Evolutionary conservation across 2,888 invertebrate genomes (phyloP).

Genomic region (Rhimphoctona megacephalus): DNA sequence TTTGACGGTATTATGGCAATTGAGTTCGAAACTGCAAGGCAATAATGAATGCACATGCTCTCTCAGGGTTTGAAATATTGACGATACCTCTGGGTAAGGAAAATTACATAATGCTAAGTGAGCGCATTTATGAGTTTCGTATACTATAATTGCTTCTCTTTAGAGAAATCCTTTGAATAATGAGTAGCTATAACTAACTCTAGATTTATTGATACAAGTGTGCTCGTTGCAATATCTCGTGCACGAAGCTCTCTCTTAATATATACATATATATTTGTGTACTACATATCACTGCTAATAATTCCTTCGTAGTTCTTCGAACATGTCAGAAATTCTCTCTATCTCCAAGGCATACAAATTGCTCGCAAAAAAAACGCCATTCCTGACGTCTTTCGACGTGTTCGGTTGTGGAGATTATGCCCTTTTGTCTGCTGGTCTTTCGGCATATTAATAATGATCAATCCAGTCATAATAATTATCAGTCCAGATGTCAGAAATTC

Average conservation of each 20-base stretch:
- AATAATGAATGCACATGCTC: not conserved
- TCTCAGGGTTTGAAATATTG: not conserved
- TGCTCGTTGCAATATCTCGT: not conserved
- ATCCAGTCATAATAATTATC: too few relatives aligned
- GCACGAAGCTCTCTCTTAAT: not conserved
- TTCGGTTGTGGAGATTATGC: not conserved
- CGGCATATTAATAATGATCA: constrained; percentile 37
- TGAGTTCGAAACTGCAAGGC: constrained; percentile 1
- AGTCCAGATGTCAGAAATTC: constrained; percentile 29
- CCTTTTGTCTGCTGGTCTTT: not conserved
- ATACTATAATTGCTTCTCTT: not conserved
- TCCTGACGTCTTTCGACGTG: not conserved
- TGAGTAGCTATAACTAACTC: constrained; percentile 16
- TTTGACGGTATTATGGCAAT: constrained; percentile 22
- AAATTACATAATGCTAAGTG: constrained; percentile 29
- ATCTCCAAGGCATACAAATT: not conserved
- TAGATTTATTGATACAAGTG: constrained; percentile 21
- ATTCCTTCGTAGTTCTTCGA: constrained; percentile 57
- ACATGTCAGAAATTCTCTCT: constrained; percentile 15
- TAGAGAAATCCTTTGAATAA: constrained; percentile 27
- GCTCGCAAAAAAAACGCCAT: not conserved
- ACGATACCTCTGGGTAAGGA: constrained; percentile 14
- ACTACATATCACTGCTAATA: constrained; percentile 5
- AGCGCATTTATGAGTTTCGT: constrained; percentile 17
- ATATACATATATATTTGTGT: not conserved